phyloP scores from a whole-genome alignment of 2,113 vertebrate genomes.

The Aix galericulata region DNA sequence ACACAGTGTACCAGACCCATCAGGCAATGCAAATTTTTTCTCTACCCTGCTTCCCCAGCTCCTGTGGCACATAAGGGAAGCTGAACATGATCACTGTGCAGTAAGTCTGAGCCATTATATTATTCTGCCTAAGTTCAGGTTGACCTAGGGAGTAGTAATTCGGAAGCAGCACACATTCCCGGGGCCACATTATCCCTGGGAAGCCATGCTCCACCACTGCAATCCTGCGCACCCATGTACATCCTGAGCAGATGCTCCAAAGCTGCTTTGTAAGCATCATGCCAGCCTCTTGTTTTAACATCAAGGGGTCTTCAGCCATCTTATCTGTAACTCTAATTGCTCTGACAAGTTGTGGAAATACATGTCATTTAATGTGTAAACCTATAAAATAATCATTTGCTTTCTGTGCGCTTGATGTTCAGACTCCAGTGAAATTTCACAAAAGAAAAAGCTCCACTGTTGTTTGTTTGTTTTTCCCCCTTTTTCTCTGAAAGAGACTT shows the following conservation, averaged over 20 bases:
- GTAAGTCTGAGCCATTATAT: background rate
- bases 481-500: background rate
- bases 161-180: background rate
- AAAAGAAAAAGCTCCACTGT: background rate
- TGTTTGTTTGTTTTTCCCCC: background rate
- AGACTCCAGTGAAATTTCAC: slow-evolving; percentile 16
- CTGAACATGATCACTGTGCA: background rate
- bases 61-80: rapidly evolving
- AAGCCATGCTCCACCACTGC: rapidly evolving
- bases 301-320: slow-evolving; percentile 52
- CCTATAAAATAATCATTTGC: slow-evolving; percentile 52
- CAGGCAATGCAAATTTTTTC: background rate
- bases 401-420: background rate
- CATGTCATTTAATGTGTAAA: slow-evolving; percentile 22
- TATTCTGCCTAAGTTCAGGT: background rate
- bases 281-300: slow-evolving; percentile 7
- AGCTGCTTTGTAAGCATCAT: background rate
- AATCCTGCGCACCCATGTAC: background rate
- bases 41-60: background rate
- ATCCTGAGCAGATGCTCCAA: background rate
- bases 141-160: background rate
- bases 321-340: slow-evolving; percentile 25
- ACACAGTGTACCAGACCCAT: background rate
- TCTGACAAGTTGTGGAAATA: slow-evolving; percentile 20
- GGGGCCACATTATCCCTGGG: rapidly evolving